Conservation (phyloP, 2,113 vertebrate genomes). For the Cheirogaleus medius region DNA sequence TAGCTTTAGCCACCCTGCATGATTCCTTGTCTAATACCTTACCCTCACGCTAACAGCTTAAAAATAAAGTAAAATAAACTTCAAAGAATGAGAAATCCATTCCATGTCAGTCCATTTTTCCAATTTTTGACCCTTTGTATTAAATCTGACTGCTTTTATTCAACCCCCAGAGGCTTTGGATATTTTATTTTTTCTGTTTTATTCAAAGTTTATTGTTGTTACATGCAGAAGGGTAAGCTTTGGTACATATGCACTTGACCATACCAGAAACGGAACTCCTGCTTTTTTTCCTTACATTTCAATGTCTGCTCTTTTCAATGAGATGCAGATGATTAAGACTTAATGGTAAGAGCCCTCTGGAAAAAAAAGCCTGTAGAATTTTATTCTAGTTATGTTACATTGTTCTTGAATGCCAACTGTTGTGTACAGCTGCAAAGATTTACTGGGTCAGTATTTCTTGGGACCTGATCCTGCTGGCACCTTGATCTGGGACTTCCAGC, state of each 20-base stretch:
- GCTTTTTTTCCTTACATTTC: neutral
- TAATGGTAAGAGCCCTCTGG: neutral
- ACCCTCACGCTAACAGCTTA: neutral
- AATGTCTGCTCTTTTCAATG: neutral
- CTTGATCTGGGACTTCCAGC: neutral
- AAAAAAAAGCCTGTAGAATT: conserved; percentile 11
- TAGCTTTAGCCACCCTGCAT: neutral
- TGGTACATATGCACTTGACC: neutral
- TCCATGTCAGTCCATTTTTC: neutral
- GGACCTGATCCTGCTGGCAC: neutral
- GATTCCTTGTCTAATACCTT: neutral
- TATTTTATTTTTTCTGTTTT: neutral
- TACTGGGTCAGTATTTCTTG: neutral
- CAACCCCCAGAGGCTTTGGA: neutral
- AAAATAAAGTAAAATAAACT: neutral
- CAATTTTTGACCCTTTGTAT: neutral
- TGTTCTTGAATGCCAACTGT: neutral
- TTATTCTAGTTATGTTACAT: neutral
- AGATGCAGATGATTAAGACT: neutral
- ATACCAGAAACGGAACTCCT: neutral
- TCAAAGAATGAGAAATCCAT: neutral
- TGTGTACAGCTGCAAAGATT: neutral
- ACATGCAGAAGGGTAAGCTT: neutral
- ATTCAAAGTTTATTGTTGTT: neutral
- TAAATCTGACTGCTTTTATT: neutral